phyloP scores from a whole-genome alignment of 1,140 invertebrate species.

The Scylla paramamosain region DNA sequence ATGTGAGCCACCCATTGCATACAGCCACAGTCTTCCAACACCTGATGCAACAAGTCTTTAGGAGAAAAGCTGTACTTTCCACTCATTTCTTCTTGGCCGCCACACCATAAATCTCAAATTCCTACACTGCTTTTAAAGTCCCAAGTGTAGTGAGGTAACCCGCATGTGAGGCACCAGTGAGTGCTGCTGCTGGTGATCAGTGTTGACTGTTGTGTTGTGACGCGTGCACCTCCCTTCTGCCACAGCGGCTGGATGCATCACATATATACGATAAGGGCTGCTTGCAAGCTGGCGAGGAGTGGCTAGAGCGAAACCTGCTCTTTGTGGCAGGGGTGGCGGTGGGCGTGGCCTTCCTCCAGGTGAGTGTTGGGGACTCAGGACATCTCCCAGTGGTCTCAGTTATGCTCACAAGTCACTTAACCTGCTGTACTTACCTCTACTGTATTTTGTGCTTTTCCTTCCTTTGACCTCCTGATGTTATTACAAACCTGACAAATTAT shows the following conservation, averaged over 20 bases:
- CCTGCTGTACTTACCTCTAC: neutral
- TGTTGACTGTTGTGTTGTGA: conserved; percentile 31
- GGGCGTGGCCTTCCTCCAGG: conserved; percentile 93
- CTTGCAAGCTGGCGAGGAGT: conserved; percentile 94
- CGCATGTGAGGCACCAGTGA: neutral
- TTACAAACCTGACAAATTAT: too few species aligned
- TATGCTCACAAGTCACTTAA: neutral
- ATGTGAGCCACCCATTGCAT: too few species aligned
- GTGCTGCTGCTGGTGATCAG: neutral
- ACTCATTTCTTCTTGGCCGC: neutral
- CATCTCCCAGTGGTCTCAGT: neutral
- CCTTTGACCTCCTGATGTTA: too few species aligned
- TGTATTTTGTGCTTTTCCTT: neutral
- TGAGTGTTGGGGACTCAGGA: conserved; percentile 81
- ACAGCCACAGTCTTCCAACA: too few species aligned
- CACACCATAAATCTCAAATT: neutral
- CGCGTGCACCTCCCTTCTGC: conserved; percentile 46
- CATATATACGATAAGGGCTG: conserved; percentile 96
- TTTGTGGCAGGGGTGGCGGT: conserved; percentile 92
- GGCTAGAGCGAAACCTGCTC: conserved; percentile 96
- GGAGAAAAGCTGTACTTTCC: too few species aligned
- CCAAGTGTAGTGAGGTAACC: neutral
- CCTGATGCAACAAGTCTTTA: too few species aligned
- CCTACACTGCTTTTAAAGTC: neutral
- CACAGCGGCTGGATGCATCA: conserved; percentile 79